These are phyloP conservation scores for Emydocephalus ijimae DNA, from an alignment of 2,113 vertebrate genomes.

Conservation along the genomic window DNA sequence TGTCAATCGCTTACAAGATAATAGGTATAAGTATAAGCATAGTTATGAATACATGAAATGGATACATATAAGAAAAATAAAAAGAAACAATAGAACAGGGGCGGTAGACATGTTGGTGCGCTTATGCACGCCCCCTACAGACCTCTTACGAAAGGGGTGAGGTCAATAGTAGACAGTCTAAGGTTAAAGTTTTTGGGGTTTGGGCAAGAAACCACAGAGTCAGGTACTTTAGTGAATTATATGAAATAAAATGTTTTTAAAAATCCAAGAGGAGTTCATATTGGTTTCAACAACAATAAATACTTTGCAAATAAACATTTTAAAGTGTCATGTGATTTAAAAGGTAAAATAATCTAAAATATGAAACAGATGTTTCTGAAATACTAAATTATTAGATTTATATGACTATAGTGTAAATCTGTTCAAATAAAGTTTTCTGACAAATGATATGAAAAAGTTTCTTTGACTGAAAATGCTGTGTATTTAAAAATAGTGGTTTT, in stretches of 20 bases:
- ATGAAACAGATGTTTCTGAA: not conserved
- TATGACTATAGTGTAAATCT: not conserved
- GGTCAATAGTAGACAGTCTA: too few species aligned
- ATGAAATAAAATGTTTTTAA: not conserved
- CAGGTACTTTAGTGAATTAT: not conserved
- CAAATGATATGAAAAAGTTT: not conserved
- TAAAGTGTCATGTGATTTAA: not conserved
- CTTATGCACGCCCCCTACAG: too few species aligned
- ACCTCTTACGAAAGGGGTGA: too few species aligned
- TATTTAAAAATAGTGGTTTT: not conserved
- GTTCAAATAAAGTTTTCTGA: not conserved
- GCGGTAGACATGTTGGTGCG: too few species aligned
- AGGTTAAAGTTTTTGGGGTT: too few species aligned
- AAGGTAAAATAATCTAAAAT: not conserved
- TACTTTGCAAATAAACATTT: not conserved
- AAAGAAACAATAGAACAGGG: too few species aligned
- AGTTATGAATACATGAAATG: too few species aligned
- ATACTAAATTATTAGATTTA: not conserved
- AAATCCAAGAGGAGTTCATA: not conserved
- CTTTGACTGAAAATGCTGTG: not conserved
- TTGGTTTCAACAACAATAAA: not conserved
- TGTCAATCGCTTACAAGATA: too few species aligned
- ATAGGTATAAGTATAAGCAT: too few species aligned
- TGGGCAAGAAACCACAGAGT: too few species aligned
- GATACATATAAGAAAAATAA: too few species aligned